Percentiles rank a stretch among this genome's conserved stretches.
Evolutionary conservation across 2,888 invertebrate species (phyloP).

Genomic region (Melikaiella ostensackeni): DNA sequence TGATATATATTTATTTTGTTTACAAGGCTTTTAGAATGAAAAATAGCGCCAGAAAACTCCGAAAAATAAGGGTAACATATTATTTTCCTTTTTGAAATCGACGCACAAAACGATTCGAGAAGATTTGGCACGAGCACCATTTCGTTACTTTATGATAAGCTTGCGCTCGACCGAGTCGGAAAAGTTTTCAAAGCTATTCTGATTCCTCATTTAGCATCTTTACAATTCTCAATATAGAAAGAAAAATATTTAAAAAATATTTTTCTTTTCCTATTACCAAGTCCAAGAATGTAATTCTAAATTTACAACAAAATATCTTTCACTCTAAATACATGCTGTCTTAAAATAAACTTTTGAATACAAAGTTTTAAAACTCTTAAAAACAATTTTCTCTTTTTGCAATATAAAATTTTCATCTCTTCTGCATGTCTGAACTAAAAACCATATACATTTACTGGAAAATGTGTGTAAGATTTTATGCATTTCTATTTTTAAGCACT

Average conservation of each 20-base stretch:
- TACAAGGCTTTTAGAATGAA: background rate
- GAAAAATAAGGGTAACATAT: background rate
- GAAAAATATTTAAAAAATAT: background rate
- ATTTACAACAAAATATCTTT: slow-evolving; percentile 1
- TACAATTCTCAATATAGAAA: background rate
- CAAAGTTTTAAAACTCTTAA: too few relatives aligned
- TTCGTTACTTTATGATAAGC: slow-evolving; percentile 31
- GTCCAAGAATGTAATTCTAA: slow-evolving; percentile 27
- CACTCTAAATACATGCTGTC: background rate
- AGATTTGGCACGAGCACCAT: slow-evolving; percentile 33
- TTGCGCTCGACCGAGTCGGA: slow-evolving; percentile 15
- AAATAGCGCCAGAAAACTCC: background rate
- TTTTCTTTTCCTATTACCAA: background rate
- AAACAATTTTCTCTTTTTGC: too few relatives aligned
- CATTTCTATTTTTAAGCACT: too few relatives aligned
- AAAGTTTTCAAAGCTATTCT: slow-evolving; percentile 17
- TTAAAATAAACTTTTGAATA: too few relatives aligned
- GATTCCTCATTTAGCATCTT: background rate
- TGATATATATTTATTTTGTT: background rate
- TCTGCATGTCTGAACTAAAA: too few relatives aligned
- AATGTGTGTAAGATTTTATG: too few relatives aligned
- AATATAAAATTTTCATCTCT: too few relatives aligned
- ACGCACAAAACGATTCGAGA: slow-evolving; percentile 16
- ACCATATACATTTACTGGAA: too few relatives aligned
- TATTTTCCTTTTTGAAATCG: slow-evolving; percentile 4